A percentile compares a stretch with the other conserved stretches of the same genome.
phyloP scores from a whole-genome alignment of 2,113 vertebrate species.

The Sapajus apella region DNA sequence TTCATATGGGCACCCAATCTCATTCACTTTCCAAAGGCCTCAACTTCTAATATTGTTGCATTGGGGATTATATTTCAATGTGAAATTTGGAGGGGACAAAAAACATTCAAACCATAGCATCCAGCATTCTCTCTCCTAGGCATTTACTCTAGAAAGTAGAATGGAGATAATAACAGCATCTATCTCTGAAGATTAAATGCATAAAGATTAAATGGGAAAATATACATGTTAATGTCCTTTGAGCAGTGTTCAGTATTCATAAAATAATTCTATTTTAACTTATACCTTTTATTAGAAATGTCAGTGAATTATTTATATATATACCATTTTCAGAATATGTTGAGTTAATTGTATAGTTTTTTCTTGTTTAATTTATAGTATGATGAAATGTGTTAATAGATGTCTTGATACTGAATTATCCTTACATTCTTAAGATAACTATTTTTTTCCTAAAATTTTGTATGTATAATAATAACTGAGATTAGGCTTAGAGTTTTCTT shows the following conservation, averaged over 20 bases:
- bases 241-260: not conserved
- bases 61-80: not conserved
- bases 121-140: not conserved
- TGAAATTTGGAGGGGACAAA: not conserved
- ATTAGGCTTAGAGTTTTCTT: not conserved
- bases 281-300: conserved; percentile 3
- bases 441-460: not conserved
- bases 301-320: not conserved
- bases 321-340: conserved; percentile 8
- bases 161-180: not conserved
- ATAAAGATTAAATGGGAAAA: conserved; percentile 34
- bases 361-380: not conserved
- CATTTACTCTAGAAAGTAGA: not conserved
- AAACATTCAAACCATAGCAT: not conserved
- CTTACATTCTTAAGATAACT: not conserved
- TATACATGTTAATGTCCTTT: not conserved
- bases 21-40: not conserved
- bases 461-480: not conserved
- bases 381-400: conserved; percentile 13
- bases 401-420: not conserved
- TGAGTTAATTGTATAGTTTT: not conserved
- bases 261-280: not conserved
- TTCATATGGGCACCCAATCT: not conserved
- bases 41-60: not conserved
- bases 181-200: not conserved